phyloP scores from a whole-genome alignment of 2,888 invertebrate genomes.

The Metacarcinus magister region DNA sequence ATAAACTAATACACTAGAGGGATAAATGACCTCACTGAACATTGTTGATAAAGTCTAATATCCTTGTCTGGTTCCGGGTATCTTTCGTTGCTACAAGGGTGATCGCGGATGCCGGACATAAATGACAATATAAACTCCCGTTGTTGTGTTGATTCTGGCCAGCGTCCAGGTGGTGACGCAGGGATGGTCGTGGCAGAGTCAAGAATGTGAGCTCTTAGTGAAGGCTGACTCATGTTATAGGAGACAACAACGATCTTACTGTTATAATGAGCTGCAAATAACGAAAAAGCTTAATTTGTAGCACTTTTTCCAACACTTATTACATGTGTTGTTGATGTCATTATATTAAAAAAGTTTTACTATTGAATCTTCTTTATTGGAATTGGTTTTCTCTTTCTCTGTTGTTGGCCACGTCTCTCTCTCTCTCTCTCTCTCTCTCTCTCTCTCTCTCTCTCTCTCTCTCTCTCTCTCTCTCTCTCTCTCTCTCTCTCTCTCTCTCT shows the following conservation, averaged over 20 bases:
- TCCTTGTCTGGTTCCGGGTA: background rate
- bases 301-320: background rate
- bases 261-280: background rate
- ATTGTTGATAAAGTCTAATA: too few relatives aligned
- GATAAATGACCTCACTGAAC: too few relatives aligned
- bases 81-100: background rate
- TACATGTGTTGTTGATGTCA: background rate
- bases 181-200: background rate
- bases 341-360: background rate
- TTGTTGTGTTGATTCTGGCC: background rate
- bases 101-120: background rate
- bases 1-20: too few relatives aligned
- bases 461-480: conserved; percentile 39
- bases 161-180: background rate
- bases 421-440: background rate
- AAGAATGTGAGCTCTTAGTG: background rate
- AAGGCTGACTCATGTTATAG: background rate
- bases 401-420: background rate
- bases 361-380: background rate
- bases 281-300: background rate
- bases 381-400: background rate
- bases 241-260: background rate
- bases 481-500: background rate
- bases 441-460: conserved; percentile 1
- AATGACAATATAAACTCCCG: background rate